Evolutionary conservation across 2,888 invertebrate species (phyloP), one percentile per base, ranked within the genome.

Genomic region (Rhamnusium bicolor): DNA sequence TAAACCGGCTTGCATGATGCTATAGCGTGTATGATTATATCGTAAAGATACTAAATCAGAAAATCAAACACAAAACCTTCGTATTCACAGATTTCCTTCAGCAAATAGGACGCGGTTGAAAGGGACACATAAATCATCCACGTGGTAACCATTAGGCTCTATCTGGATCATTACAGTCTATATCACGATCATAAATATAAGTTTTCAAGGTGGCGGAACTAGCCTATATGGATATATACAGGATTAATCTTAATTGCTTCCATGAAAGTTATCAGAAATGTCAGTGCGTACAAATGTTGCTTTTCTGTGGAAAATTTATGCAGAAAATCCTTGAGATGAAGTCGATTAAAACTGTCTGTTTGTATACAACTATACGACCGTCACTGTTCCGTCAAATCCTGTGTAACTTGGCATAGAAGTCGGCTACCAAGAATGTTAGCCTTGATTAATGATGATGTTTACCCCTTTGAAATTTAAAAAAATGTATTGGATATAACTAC

Each of bases 71-170:
- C 18, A 51, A 19, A 19, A 10, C 51, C 51, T 51, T 19, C 51
- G 19, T 51, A 51, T 51, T 51, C 16, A 7, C 51, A 51, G 51
- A 51, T 51, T 51, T 51, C 19, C 51, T 51, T 51, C 19, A 19
- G 18, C 19, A 19, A 19, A 19, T 10, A 51, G 16, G 3, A 2
- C 51, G 18, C 18, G 51, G 19, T 18, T 51, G 19, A 7, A 40
- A 40, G 12, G 18, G 51, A 51, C 8, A 19, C 51, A 51, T 51
- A 51, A 51, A 51, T 51, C 51, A 51, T 51, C 51, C 51, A 51
- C 51, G 8, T 51, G 18, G 8, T 18, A 18, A 19, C 51, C 19
- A 49, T 49, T 49, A 49, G 49, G 49, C 5, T 4, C 5, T 49
- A 14, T 49, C 49, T 16, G 5, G 2, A 51, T 12, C 4, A 7